Evolutionary conservation across 2,888 invertebrate genomes (phyloP), one percentile per base, ranked within the genome.

Genomic region (Lissonota sp.): DNA sequence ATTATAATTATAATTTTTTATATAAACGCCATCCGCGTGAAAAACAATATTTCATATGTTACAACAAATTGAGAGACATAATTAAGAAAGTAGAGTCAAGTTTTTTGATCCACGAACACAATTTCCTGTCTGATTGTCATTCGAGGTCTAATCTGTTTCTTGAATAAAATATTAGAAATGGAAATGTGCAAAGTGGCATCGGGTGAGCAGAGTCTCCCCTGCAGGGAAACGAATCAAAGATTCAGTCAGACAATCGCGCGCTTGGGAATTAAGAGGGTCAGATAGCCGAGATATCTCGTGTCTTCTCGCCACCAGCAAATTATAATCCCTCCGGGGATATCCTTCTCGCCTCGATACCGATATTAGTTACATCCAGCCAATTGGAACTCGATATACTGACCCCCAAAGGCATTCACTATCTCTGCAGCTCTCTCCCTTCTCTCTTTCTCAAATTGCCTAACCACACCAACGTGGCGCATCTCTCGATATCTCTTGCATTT

Each of bases 341-440:
- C 44, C 39, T 16, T 53, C 67, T 16, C 16, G 51, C 66, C 64
- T 40, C 26, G 16, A 46, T 44, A 55, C 46, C 46, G 78, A 73
- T 67, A 73, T 73, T 53, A 72, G 72, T 72, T 79, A 79, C 67
- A 72, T 79, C 78, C 72, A 72, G 62, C 67, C 78, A 79, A 79
- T 79, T 63, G 78, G 66, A 60, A 72, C 57, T 55, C 72, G 53
- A 73, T 57, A 67, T 69, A 73, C 67, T 63, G 58, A 63, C 71
- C 26, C 26, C 73, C 57, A 42, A 12, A 63, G 79, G 67, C 62
- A 55, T 40, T 53, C 39, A 10, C 53, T 40, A 8, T 10, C 40
- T 40, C 14, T 14, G 14, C 8, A 51, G 12, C 40, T 40, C 6
- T 37, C 10, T 46, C 26, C 5, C 63, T n/a, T 39, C 5, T 64